Conservation (phyloP, 1,140 invertebrate genomes). For the Listronotus bonariensis region DNA sequence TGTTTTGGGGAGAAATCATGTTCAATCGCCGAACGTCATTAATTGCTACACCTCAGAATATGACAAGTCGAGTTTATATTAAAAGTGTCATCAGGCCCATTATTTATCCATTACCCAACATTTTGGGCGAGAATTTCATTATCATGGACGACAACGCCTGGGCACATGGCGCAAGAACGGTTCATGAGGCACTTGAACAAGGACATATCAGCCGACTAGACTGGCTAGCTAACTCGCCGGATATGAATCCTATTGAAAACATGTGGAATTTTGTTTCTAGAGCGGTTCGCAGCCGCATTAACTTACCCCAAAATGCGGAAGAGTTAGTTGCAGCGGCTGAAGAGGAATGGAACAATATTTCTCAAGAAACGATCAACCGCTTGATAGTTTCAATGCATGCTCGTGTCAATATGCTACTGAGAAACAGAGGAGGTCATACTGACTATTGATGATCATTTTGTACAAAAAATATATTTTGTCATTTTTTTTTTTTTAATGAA, state of each 20-base stretch:
- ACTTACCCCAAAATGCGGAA: conserved; percentile 10
- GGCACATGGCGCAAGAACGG: conserved; percentile 26
- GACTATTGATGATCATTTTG: not conserved
- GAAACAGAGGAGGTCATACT: conserved; percentile 5
- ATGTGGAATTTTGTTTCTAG: conserved; percentile 18
- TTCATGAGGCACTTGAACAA: conserved; percentile 16
- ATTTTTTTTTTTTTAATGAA: no score
- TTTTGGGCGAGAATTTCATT: conserved; percentile 18
- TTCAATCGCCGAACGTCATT: conserved; percentile 5
- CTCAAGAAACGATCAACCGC: conserved; percentile 8
- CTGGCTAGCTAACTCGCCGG: conserved; percentile 24
- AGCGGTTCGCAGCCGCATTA: conserved; percentile 1
- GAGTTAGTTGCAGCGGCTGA: conserved; percentile 12
- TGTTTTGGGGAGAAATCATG: conserved; percentile 13
- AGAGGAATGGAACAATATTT: conserved; percentile 24
- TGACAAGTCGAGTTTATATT: conserved; percentile 1
- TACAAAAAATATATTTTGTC: no score
- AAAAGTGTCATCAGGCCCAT: conserved; percentile 18
- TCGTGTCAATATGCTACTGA: conserved; percentile 19
- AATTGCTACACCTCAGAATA: conserved; percentile 13
- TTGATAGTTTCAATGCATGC: conserved; percentile 24
- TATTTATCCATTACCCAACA: conserved; percentile 13
- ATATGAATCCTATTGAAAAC: conserved; percentile 30
- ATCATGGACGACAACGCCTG: conserved; percentile 19
- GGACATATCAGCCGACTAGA: conserved; percentile 22